phyloP scores from a whole-genome alignment of 2,113 vertebrate species.

The Epinephelus fuscoguttatus region DNA sequence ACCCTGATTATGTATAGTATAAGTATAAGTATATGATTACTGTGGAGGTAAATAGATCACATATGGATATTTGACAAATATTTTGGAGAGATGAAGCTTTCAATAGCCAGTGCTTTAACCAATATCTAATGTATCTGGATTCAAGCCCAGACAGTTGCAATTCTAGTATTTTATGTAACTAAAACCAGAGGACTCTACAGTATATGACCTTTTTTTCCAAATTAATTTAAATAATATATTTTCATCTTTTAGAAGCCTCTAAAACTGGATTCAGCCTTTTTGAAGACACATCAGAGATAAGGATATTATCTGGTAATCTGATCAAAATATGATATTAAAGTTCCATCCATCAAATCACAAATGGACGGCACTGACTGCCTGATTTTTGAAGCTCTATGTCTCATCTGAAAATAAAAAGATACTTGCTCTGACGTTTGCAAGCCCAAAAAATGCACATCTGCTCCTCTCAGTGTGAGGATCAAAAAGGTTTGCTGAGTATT shows the following conservation, averaged over 20 bases:
- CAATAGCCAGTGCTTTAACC: too few species aligned
- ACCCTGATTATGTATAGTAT: too few species aligned
- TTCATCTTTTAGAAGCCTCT: background rate
- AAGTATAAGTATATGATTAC: too few species aligned
- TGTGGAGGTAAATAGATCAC: too few species aligned
- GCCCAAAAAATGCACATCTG: constrained; percentile 36
- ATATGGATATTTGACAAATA: too few species aligned
- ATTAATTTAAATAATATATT: background rate
- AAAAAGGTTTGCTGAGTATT: constrained; percentile 60
- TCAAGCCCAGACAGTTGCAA: too few species aligned
- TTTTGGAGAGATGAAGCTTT: too few species aligned
- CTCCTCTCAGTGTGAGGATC: constrained; percentile 51
- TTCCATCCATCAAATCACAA: constrained; percentile 11
- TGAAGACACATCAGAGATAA: too few species aligned
- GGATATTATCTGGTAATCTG: too few species aligned
- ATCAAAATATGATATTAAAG: too few species aligned
- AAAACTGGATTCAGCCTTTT: background rate
- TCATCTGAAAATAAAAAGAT: constrained; percentile 31
- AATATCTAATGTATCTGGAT: too few species aligned
- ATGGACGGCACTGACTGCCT: background rate
- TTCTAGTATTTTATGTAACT: background rate
- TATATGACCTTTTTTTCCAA: background rate
- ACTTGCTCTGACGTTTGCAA: background rate
- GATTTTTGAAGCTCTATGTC: background rate
- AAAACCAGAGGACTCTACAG: background rate